Base-by-base conservation (phyloP, 2,888 invertebrate species). In the Troides oblongomaculatus region DNA sequence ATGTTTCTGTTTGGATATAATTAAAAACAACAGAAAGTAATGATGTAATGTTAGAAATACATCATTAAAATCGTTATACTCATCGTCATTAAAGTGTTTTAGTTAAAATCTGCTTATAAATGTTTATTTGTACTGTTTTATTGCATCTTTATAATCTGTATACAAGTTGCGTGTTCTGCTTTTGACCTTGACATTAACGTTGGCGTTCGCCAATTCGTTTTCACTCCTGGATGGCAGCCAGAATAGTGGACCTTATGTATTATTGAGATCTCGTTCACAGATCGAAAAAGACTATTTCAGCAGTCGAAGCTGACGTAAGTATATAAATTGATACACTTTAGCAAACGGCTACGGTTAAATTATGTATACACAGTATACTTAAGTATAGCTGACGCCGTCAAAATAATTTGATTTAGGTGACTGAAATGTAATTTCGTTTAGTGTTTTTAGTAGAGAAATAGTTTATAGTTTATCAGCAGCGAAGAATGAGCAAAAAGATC, bases 201-300 rank as follows among this genome's bases (percentile, higher is more conserved):
- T 62, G 25, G 21, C 57, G 61, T 64, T 65, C 23, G 56, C 56
- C 64, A n/a, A n/a, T 69, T 64, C 61, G 12, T 61, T 69, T 62
- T 58, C 61, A 61, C 56, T 56, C 17, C 69, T 69, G 69, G 69
- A 69, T 30, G 23, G 43, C 69, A 56, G 69, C 69, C 69, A 69
- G 65, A 62, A 57, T 69, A 69, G 58, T 65, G 65, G 56, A 61
- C 17, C 60, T 60, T 64, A 30, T 58, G 46, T 69, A 57, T 69
- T 69, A 62, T 69, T 62, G 62, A 69, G 69, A 69, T 69, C 65
- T 69, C 62, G 62, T 69, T 65, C 69, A 69, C 53, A 60, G 60
- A 68, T 64, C 64, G 39, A 53, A 68, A 60, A 65, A 58, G 65
- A 69, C 62, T 65, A 65, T 62, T 69, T 65, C 50, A 60, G 62